Base-by-base conservation (phyloP, 2,113 vertebrate genomes). In the Tachysurus vachellii region DNA sequence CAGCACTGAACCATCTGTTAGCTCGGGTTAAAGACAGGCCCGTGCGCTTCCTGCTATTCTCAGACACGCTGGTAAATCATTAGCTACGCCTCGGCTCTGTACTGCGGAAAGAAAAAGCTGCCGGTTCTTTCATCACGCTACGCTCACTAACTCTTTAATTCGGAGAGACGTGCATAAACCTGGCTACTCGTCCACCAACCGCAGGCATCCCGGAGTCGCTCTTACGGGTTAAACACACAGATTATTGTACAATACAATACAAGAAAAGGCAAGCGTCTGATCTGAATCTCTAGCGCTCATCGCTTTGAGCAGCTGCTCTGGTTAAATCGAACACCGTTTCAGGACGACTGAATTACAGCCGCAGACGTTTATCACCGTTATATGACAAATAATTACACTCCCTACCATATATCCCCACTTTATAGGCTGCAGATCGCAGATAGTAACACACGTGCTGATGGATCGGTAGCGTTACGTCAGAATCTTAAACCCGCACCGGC, bases 1-100 rank as follows among this genome's bases (percentile, higher is more conserved):
- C 80, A 82, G 68, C 85, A 36, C 57, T 13, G 57, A 71, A 82
- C 86, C 90, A 88, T 88, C 88, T 86, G 90, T 85, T 84, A 71
- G 84, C 87, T 79, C 57, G 76, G 88, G 86, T 88, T 89, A 88
- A 90, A 87, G 85, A 73, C 83, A 36, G 50, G 5, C 77, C 85
- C 13, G 56, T 31, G 80, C 10, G 36, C 83, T 80, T 87, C 89
- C 64, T 68, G 90, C 59, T 89, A 75, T 81, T 84, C 64, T 83
- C 80, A 71, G 73, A 77, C 84, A 56, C 82, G 31, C 88, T 36
- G 53, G 57, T 86, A 77, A 89, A 90, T 89, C 85, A 88, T 89
- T 82, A 88, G 86, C 68, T n/a, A 57, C 36, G 80, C 88, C 84
- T 84, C 66, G 81, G 31, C 17, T 21, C 79, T 61, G 56, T 80